These are phyloP conservation scores for Andrena bucephala DNA, from an alignment of 2,888 invertebrate genomes.

Conservation along the genomic window DNA sequence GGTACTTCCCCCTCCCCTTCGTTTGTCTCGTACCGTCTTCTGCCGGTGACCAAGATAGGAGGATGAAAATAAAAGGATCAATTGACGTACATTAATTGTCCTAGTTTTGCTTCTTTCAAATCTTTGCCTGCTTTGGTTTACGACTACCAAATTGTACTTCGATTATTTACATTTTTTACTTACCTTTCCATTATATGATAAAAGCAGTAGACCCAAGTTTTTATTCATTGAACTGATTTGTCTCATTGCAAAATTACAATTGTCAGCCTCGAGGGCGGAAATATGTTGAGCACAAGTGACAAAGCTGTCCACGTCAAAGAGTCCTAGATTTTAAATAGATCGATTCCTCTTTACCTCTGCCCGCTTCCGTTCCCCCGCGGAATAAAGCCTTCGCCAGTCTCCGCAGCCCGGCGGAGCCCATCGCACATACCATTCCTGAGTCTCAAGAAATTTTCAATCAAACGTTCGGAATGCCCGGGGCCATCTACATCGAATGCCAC, in stretches of 20 bases:
- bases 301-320: slow-evolving; percentile 26
- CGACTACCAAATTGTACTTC: too few relatives aligned
- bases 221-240: too few relatives aligned
- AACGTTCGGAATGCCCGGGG: slow-evolving; percentile 82
- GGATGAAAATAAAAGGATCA: background rate
- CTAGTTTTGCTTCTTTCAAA: background rate
- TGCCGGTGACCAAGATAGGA: background rate
- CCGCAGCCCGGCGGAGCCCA: slow-evolving; percentile 51
- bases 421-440: slow-evolving; percentile 79
- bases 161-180: too few relatives aligned
- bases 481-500: slow-evolving; percentile 75
- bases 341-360: slow-evolving; percentile 53
- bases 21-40: background rate
- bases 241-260: too few relatives aligned
- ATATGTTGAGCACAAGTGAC: slow-evolving; percentile 23
- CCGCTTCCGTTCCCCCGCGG: slow-evolving; percentile 32
- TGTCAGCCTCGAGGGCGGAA: background rate
- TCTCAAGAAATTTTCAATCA: slow-evolving; percentile 85
- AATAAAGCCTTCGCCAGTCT: slow-evolving; percentile 58
- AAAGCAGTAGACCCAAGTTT: too few relatives aligned
- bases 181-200: too few relatives aligned
- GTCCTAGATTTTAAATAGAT: slow-evolving; percentile 66
- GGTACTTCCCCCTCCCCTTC: background rate
- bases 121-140: background rate
- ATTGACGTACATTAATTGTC: background rate